Evolutionary conservation across 2,113 vertebrate species (phyloP).

Genomic region (Limanda limanda): DNA sequence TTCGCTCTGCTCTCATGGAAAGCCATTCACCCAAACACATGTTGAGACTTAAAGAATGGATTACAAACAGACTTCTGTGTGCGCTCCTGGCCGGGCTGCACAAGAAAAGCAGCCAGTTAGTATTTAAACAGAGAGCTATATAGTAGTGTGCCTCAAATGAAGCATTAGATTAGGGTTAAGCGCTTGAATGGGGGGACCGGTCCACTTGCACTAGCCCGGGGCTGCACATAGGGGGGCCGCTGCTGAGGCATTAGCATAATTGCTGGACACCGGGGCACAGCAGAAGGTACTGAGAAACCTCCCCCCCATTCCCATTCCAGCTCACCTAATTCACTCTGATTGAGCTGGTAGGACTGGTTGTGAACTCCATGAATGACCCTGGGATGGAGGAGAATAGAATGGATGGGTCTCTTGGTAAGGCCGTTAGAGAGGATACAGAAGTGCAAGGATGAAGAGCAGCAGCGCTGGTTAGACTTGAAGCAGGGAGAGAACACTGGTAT

Average conservation of each 20-base stretch:
- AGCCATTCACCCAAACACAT: slow-evolving; percentile 57
- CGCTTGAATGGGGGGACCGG: slow-evolving; percentile 73
- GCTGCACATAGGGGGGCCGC: slow-evolving; percentile 62
- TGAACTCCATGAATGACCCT: slow-evolving; percentile 58
- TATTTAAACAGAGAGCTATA: slow-evolving; percentile 63
- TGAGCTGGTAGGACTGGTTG: slow-evolving; percentile 63
- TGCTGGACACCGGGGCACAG: slow-evolving; percentile 69
- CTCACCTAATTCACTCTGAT: slow-evolving; percentile 71
- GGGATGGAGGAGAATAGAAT: slow-evolving; percentile 2
- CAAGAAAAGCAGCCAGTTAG: slow-evolving; percentile 55
- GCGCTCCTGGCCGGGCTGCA: slow-evolving; percentile 27
- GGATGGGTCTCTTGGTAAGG: slow-evolving; percentile 21
- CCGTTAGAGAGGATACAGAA: slow-evolving; percentile 20
- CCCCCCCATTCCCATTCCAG: slow-evolving; percentile 44
- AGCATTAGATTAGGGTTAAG: slow-evolving; percentile 83
- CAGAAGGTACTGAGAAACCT: slow-evolving; percentile 57
- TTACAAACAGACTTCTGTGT: slow-evolving; percentile 67
- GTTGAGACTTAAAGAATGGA: slow-evolving; percentile 52
- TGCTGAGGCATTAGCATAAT: slow-evolving; percentile 78
- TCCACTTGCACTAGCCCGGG: slow-evolving; percentile 65
- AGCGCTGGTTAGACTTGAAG: neutral
- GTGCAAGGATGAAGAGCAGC: neutral
- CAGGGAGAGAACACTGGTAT: slow-evolving; percentile 15
- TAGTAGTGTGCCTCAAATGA: slow-evolving; percentile 77
- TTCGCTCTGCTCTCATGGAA: slow-evolving; percentile 41